Conservation (phyloP, 2,797 vertebrate species). For the Cetoscarus ocellatus region DNA sequence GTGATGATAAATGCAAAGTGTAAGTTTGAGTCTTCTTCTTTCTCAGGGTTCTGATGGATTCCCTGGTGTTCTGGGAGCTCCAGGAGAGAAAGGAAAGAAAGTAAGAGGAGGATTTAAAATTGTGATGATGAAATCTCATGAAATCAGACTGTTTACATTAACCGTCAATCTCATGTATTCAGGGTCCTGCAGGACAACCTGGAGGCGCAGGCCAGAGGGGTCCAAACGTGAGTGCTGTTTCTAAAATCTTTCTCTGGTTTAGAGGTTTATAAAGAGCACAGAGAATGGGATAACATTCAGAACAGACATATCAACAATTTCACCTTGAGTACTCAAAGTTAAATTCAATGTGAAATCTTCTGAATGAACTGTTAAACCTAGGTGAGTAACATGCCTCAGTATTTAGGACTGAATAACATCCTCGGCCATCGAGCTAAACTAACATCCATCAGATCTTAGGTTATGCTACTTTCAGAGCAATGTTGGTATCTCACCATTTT, state of each 20-base stretch:
- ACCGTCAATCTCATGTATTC: conserved; percentile 25
- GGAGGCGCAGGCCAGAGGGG: conserved; percentile 93
- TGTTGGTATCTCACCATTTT: too few relatives aligned
- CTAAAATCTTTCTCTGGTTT: neutral
- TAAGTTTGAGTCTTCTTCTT: conserved; percentile 5
- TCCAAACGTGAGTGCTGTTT: conserved; percentile 87
- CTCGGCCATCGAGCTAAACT: too few relatives aligned
- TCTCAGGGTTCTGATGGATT: conserved; percentile 93
- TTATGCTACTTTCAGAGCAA: too few relatives aligned
- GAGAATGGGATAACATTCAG: neutral
- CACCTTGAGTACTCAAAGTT: too few relatives aligned
- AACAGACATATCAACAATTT: neutral
- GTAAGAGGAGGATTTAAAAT: conserved; percentile 72
- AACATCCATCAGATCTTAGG: too few relatives aligned
- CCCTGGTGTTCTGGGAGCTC: conserved; percentile 86
- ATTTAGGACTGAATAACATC: too few relatives aligned
- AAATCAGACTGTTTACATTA: neutral
- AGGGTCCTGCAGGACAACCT: conserved; percentile 93
- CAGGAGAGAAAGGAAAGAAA: conserved; percentile 94
- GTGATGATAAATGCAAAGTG: conserved; percentile 3
- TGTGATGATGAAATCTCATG: neutral
- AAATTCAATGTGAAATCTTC: too few relatives aligned
- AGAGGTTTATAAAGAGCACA: neutral
- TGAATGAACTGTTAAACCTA: too few relatives aligned
- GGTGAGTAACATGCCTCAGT: too few relatives aligned